Conservation (phyloP, 2,888 invertebrate genomes). For the Drosophila aldrichi region DNA sequence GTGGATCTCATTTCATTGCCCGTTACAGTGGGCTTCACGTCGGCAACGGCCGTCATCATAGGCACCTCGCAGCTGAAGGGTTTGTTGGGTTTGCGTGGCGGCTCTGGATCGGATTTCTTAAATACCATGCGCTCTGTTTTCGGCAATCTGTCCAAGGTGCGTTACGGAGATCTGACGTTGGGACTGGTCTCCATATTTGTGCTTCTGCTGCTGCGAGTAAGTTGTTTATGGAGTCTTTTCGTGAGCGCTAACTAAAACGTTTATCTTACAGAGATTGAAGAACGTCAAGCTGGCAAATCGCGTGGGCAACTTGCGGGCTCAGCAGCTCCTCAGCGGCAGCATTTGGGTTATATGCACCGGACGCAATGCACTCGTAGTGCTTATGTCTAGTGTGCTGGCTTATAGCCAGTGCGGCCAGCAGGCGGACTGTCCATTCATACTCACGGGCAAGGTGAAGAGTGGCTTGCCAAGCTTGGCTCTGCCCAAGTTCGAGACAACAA, state of each 20-base stretch:
- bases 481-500: constrained; percentile 90
- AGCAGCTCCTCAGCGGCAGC: constrained; percentile 86
- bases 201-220: constrained; percentile 91
- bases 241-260: neutral
- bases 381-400: constrained; percentile 88
- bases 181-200: constrained; percentile 91
- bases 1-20: constrained; percentile 96
- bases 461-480: constrained; percentile 90
- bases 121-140: constrained; percentile 90
- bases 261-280: constrained; percentile 71
- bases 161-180: constrained; percentile 89
- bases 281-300: constrained; percentile 61
- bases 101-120: constrained; percentile 89
- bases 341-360: constrained; percentile 93
- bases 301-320: constrained; percentile 76
- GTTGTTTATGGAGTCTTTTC: constrained; percentile 65
- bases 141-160: constrained; percentile 89
- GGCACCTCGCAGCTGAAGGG: constrained; percentile 93
- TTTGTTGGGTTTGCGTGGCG: constrained; percentile 90
- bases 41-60: constrained; percentile 96
- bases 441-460: constrained; percentile 89
- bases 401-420: constrained; percentile 86
- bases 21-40: constrained; percentile 95
- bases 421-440: constrained; percentile 87
- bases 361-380: constrained; percentile 93